A percentile compares a stretch with the other conserved stretches of the same genome.
phyloP scores from a whole-genome alignment of 1,140 invertebrate genomes.

The Caerostris extrusa region DNA sequence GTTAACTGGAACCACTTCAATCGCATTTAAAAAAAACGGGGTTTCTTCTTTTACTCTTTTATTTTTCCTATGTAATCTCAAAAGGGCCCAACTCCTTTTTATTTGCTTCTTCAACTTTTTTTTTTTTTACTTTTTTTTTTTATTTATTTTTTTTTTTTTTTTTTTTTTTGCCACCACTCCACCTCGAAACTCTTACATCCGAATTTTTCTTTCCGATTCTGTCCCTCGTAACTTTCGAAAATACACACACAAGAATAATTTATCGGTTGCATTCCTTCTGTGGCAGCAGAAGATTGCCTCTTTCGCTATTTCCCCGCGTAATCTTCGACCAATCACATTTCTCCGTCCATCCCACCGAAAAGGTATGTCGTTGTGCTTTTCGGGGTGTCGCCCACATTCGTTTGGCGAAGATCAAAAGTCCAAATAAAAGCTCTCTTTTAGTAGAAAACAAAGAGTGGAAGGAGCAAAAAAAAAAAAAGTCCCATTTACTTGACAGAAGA shows the following conservation, averaged over 20 bases:
- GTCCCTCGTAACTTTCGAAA: slow-evolving; percentile 29
- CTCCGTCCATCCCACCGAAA: slow-evolving; percentile 48
- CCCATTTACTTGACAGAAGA: slow-evolving; percentile 64
- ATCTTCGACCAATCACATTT: slow-evolving; percentile 69
- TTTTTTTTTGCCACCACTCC: background rate
- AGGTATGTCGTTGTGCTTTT: slow-evolving; percentile 59
- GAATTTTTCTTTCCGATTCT: background rate
- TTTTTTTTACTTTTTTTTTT: background rate
- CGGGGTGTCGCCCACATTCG: slow-evolving; percentile 57
- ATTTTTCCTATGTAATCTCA: background rate
- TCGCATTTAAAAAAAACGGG: background rate
- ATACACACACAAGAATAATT: slow-evolving; percentile 65
- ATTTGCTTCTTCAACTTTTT: background rate
- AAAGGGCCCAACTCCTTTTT: background rate
- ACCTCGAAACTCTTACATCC: slow-evolving; percentile 38
- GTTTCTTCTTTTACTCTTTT: background rate
- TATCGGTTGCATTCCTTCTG: slow-evolving; percentile 66
- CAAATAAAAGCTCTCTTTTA: slow-evolving; percentile 67
- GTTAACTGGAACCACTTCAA: background rate
- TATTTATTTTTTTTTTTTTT: background rate
- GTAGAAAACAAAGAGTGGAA: slow-evolving; percentile 38
- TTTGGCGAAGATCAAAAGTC: slow-evolving; percentile 57
- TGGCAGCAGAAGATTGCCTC: slow-evolving; percentile 47
- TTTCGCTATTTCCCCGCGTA: background rate
- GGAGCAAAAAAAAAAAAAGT: slow-evolving; percentile 26